These are phyloP conservation scores for Tipula confusa DNA, from an alignment of 2,888 invertebrate genomes.

Conservation along the genomic window DNA sequence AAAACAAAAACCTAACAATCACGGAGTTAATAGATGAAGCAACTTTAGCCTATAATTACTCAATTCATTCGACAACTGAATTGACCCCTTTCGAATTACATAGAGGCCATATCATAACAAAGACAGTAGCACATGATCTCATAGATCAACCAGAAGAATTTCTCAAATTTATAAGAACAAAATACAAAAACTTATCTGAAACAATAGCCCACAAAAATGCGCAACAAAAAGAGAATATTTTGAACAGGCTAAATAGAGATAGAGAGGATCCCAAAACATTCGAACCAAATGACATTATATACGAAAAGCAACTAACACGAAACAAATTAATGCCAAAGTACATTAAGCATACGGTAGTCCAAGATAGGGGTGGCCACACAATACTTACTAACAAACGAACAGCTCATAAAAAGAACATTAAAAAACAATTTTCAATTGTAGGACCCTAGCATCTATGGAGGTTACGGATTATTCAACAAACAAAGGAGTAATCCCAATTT, in stretches of 20 bases:
- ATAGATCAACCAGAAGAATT: no score
- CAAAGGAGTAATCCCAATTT: not conserved
- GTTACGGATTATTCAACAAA: not conserved
- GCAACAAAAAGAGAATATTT: no score
- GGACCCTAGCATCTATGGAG: not conserved
- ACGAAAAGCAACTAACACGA: not conserved
- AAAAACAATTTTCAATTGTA: not conserved
- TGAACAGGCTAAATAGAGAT: not conserved
- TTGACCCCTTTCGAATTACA: no score
- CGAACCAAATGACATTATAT: not conserved
- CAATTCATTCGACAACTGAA: no score
- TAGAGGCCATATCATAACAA: no score
- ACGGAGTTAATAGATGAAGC: not conserved
- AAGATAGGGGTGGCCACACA: not conserved
- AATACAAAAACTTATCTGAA: not conserved
- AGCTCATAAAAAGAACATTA: not conserved
- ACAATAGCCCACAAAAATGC: not conserved
- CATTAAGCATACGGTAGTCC: not conserved
- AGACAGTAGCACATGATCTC: no score
- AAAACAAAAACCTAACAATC: not conserved
- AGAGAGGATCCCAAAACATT: not conserved
- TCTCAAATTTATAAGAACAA: no score
- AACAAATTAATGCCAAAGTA: not conserved
- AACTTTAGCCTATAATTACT: no score
- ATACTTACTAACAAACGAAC: not conserved